Conservation (phyloP, 2,888 invertebrate genomes). For the Acleris sparsana region DNA sequence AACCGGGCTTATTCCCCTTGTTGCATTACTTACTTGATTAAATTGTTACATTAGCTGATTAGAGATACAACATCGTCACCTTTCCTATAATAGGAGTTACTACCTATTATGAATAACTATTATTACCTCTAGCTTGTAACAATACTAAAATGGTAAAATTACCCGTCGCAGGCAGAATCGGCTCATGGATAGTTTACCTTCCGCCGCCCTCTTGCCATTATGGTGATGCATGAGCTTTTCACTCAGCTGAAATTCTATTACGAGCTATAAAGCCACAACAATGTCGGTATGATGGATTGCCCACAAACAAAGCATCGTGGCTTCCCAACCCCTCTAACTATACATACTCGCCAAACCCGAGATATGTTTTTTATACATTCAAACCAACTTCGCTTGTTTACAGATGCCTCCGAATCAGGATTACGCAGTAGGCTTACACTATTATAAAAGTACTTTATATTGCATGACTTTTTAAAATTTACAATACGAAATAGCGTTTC, state of each 20-base stretch:
- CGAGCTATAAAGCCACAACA: slow-evolving; percentile 51
- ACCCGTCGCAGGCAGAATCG: slow-evolving; percentile 1
- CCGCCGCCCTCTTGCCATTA: slow-evolving; percentile 37
- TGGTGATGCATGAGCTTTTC: slow-evolving; percentile 44
- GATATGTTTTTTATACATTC: slow-evolving; percentile 21
- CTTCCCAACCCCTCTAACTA: slow-evolving; percentile 12
- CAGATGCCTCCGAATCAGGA: neutral
- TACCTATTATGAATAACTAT: too few species aligned
- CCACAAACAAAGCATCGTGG: slow-evolving; percentile 46
- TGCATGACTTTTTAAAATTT: too few species aligned
- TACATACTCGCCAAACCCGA: neutral
- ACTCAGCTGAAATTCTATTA: slow-evolving; percentile 50
- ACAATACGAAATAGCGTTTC: too few species aligned
- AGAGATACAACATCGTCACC: too few species aligned
- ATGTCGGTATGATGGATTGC: slow-evolving; percentile 58
- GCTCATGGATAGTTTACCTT: slow-evolving; percentile 30
- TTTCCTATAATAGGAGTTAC: neutral
- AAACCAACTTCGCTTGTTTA: slow-evolving; percentile 4
- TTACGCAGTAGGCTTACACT: neutral
- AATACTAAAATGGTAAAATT: too few species aligned
- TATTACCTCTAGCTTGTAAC: too few species aligned
- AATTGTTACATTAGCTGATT: too few species aligned
- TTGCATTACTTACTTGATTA: too few species aligned
- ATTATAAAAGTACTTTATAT: too few species aligned
- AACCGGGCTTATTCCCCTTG: too few species aligned